Base-by-base conservation (phyloP, 2,888 invertebrate genomes). In the Ormia ochracea region DNA sequence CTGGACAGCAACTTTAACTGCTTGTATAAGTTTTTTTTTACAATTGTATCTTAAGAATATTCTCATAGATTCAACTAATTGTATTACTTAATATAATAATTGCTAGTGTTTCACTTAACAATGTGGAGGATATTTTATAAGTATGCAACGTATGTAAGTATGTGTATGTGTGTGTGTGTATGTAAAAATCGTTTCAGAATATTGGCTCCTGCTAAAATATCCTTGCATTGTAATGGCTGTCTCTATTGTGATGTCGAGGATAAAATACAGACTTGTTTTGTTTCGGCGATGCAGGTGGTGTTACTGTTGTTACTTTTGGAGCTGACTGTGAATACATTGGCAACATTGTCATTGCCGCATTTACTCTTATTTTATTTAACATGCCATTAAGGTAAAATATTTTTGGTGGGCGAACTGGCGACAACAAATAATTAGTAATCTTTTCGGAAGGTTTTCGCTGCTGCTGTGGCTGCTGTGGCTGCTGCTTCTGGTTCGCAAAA, bases 171-270 rank as follows among this genome's bases (percentile, higher is more conserved):
- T 21, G 0, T 45, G 31, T 48, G 7, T n/a, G n/a, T n/a, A n/a
- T n/a, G n/a, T n/a, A n/a, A n/a, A n/a, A n/a, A n/a, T n/a, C n/a
- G 23, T 56, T 36, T n/a, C 3, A 12, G 14, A 6, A 43, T 52
- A 41, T 58, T 28, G 2, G 7, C 31, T 70, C 65, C 65, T 80
- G 76, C 79, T 80, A 72, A 80, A 72, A 76, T 43, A 63, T 23
- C 38, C 54, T 63, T 14, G 52, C 52, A 36, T 63, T 66, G 14
- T 54, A 54, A 41, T 65, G 54, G 6, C 23, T 43, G 23, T 31
- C 41, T 28, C 7, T 41, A 10, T 56, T 63, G 63, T 70, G 78
- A 52, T 73, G 72, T 78, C 23, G 54, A 68, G 19, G 19, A 66
- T 70, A 54, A 43, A 69, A 69, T 59, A 52, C 52, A 52, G 74